These are phyloP conservation scores for Gisinianus flammeolus DNA, from an alignment of 2,888 invertebrate genomes.

Conservation along the genomic window DNA sequence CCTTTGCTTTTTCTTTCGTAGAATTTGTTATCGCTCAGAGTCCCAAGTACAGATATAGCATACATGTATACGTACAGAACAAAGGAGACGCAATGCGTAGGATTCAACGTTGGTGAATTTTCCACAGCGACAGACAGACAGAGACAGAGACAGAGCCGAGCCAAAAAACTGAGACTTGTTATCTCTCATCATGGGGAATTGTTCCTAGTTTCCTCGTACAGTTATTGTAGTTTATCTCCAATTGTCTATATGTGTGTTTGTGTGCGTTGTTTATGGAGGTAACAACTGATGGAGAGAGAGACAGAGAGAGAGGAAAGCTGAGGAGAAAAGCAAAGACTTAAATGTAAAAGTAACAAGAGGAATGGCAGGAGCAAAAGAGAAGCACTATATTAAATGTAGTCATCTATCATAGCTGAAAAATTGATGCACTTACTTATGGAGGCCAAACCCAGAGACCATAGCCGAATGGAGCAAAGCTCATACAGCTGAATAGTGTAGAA, in stretches of 20 bases:
- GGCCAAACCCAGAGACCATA: neutral
- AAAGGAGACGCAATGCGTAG: too few relatives aligned
- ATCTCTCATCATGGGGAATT: too few relatives aligned
- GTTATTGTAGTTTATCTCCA: neutral
- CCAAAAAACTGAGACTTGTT: too few relatives aligned
- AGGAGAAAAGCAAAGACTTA: neutral
- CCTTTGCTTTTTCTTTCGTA: too few relatives aligned
- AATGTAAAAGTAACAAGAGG: neutral
- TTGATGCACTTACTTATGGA: conserved; percentile 46
- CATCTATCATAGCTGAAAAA: conserved; percentile 49
- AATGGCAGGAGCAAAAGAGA: conserved; percentile 16
- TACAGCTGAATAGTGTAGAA: neutral
- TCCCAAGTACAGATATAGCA: too few relatives aligned
- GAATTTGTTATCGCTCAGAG: too few relatives aligned
- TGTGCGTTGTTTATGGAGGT: neutral
- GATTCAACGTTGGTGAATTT: too few relatives aligned
- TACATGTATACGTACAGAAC: too few relatives aligned
- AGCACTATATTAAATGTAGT: conserved; percentile 43
- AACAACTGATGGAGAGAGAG: neutral
- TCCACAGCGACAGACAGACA: too few relatives aligned
- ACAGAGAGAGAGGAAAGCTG: neutral
- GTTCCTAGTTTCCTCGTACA: neutral
- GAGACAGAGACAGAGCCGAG: too few relatives aligned
- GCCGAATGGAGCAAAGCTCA: neutral
- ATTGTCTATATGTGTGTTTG: neutral